Evolutionary conservation across 2,113 vertebrate genomes (phyloP), one percentile per base, ranked within the genome.

Genomic region (Ondatra zibethicus): DNA sequence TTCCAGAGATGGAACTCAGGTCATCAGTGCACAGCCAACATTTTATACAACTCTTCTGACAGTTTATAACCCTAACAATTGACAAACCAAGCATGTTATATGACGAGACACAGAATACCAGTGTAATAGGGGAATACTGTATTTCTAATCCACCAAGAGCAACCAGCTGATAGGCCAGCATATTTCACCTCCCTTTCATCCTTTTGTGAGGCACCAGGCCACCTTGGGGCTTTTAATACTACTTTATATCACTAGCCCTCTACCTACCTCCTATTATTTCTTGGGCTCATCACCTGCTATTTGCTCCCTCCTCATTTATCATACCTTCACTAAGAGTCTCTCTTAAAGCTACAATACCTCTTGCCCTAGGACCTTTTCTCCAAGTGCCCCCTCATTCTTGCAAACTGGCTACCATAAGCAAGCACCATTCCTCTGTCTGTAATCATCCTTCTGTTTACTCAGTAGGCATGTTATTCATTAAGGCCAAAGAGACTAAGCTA

Each of bases 401-500:
- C 78, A 94, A 86, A 66, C 82, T 45, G 84, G 65, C 7, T 88
- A 23, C 61, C 52, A 84, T 17, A 92, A 72, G 70, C 36, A 82
- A 97, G 75, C 47, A 92, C 55, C 82, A 63, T 36, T 70, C 55
- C 39, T 96, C 72, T 39, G 10, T 96, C 73, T 39, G 10, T 63
- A 52, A 33, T 88, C 23, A 80, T 17, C 77, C 45, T 94, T 76
- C 13, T 85, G 76, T 23, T 47, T 65, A 93, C 4, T 21, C 29
- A 77, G 61, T 4, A 89, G 36, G 50, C n/a, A 23, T 87, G 21
- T 27, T 87, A 75, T 10, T 82, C 75, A 82, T 14, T 72, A 27
- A 90, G 33, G 52, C 50, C 76, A 73, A 76, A 80, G 31, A 84
- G 3, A 23, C 33, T 88, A 92, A 93, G 55, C 70, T 78, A 92